Evolutionary conservation across 2,888 invertebrate species (phyloP).

Genomic region (Mesorhabditis sp.): DNA sequence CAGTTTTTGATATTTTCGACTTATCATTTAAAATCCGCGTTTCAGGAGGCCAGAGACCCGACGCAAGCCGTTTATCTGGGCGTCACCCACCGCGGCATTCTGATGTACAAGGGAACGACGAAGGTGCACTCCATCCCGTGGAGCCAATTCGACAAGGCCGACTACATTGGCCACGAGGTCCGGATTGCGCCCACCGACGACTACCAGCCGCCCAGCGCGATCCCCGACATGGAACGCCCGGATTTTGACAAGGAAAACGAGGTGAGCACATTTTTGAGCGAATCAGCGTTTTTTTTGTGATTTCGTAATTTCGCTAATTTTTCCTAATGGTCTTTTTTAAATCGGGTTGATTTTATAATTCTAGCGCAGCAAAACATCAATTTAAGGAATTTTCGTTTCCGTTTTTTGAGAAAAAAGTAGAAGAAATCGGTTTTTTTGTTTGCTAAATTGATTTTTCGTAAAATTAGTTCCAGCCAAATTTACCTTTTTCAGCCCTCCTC

Average conservation of each 20-base stretch:
- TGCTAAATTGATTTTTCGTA: too few species aligned
- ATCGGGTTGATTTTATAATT: too few species aligned
- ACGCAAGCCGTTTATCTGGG: conserved; percentile 87
- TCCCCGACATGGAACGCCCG: neutral
- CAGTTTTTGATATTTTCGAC: too few species aligned
- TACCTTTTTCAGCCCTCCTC: neutral
- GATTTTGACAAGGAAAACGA: too few species aligned
- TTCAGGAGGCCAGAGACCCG: conserved; percentile 75
- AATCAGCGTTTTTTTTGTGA: too few species aligned
- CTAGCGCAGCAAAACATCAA: too few species aligned
- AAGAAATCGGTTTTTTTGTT: too few species aligned
- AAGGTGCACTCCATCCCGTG: conserved; percentile 92
- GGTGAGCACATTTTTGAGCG: too few species aligned
- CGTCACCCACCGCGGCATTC: conserved; percentile 88
- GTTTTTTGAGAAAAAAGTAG: too few species aligned
- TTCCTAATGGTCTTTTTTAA: too few species aligned
- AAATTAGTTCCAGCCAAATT: neutral
- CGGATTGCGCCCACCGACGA: conserved; percentile 72
- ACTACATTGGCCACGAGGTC: conserved; percentile 96
- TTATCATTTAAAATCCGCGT: neutral
- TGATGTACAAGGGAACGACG: conserved; percentile 87
- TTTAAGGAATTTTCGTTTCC: too few species aligned
- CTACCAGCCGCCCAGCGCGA: conserved; percentile 17
- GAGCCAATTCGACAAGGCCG: conserved; percentile 82
- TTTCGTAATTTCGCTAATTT: too few species aligned